These are phyloP conservation scores for Bergia sp. DNA, from an alignment of 92 coral and sea anemone genomes.

Conservation along the genomic window DNA sequence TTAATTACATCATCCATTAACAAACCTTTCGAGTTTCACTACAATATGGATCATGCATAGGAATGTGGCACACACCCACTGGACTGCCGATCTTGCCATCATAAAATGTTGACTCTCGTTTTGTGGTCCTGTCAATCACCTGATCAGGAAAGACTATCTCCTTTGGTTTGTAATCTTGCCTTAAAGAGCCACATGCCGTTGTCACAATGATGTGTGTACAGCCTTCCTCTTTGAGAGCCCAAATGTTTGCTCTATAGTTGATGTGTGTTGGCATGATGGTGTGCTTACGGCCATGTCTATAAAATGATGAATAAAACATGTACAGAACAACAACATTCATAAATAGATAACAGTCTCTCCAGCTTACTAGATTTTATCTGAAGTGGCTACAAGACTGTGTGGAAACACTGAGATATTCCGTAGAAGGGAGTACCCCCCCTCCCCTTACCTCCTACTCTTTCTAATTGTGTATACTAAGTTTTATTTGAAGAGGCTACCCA, in stretches of 20 bases:
- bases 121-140: conserved; percentile 92
- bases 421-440: too few species aligned
- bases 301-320: background rate
- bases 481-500: too few species aligned
- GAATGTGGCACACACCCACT: conserved; percentile 89
- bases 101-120: conserved; percentile 88
- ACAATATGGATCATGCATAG: conserved; percentile 97
- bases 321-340: background rate
- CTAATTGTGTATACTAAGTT: too few species aligned
- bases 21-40: conserved; percentile 74
- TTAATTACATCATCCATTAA: background rate
- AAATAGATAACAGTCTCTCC: background rate
- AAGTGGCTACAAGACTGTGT: too few species aligned
- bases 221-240: conserved; percentile 92
- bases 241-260: conserved; percentile 92
- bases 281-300: conserved; percentile 93
- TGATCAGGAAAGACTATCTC: conserved; percentile 96
- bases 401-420: too few species aligned
- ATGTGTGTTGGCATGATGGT: conserved; percentile 87
- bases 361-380: too few species aligned
- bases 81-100: conserved; percentile 93
- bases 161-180: conserved; percentile 79
- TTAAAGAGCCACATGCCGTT: conserved; percentile 96
- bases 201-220: conserved; percentile 95
- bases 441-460: too few species aligned